phyloP scores from a whole-genome alignment of 2,797 vertebrate species.

The Amazonetta brasiliensis region DNA sequence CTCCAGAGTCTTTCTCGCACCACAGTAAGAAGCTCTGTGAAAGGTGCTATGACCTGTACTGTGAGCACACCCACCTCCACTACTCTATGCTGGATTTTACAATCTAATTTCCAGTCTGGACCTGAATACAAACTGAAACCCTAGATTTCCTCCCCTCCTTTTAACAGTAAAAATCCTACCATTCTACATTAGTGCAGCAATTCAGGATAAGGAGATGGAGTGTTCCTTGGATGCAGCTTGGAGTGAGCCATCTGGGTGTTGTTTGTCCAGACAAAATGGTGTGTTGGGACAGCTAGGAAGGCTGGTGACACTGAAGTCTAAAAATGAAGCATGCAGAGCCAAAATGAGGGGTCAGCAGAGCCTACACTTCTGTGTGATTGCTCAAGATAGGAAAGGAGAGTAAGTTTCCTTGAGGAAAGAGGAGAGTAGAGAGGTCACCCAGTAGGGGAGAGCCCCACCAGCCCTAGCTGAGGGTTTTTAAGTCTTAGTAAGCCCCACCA shows the following conservation, averaged over 20 bases:
- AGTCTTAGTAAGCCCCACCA: neutral
- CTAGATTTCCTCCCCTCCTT: neutral
- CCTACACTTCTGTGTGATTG: neutral
- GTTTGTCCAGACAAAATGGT: neutral
- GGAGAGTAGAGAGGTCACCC: neutral
- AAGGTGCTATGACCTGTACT: neutral
- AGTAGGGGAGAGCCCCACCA: neutral
- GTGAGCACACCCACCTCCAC: neutral
- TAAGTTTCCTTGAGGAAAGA: neutral
- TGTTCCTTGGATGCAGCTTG: neutral
- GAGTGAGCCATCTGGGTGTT: neutral
- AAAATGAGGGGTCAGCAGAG: neutral
- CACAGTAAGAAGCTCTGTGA: neutral
- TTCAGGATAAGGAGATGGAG: neutral
- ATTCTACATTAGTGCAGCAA: neutral
- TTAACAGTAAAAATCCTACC: neutral
- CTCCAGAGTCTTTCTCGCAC: neutral
- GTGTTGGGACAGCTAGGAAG: neutral
- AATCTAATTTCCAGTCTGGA: neutral
- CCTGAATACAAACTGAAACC: neutral
- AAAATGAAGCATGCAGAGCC: neutral
- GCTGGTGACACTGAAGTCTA: neutral
- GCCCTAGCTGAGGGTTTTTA: neutral
- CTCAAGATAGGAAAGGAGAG: neutral
- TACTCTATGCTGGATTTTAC: rapidly evolving